phyloP scores from a whole-genome alignment of 2,113 vertebrate species.

The Benitochromis conjunctus region DNA sequence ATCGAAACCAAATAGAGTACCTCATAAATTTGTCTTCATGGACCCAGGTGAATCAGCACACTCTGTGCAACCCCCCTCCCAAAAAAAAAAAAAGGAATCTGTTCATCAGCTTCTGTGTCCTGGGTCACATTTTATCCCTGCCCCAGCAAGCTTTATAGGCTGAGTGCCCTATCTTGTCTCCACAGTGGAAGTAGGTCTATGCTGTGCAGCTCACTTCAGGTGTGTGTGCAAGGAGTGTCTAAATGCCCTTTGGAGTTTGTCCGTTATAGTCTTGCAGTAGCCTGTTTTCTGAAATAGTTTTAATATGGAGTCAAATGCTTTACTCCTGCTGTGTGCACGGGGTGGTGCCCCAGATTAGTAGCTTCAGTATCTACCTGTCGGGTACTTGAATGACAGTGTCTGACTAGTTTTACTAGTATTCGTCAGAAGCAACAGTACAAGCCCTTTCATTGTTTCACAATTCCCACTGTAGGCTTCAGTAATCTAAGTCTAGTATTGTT shows the following conservation, averaged over 20 bases:
- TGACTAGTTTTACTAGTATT: slow-evolving; percentile 33
- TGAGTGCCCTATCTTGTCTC: not conserved
- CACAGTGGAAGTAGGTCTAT: slow-evolving; percentile 1
- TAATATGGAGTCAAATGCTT: not conserved
- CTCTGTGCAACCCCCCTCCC: not conserved
- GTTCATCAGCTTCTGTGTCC: slow-evolving; percentile 44
- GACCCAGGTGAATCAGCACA: slow-evolving; percentile 53
- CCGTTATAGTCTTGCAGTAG: not conserved
- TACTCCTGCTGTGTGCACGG: not conserved
- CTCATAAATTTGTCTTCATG: slow-evolving; percentile 48
- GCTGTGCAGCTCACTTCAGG: not conserved
- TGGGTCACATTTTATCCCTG: slow-evolving; percentile 49
- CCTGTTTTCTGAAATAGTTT: not conserved
- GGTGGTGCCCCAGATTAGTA: not conserved
- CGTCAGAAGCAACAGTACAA: not conserved
- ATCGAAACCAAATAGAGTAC: slow-evolving; percentile 33
- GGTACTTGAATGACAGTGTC: not conserved
- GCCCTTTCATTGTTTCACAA: not conserved
- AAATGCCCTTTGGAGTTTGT: not conserved
- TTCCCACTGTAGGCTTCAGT: not conserved
- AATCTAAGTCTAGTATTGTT: no score
- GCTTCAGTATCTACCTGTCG: not conserved
- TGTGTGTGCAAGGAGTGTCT: not conserved
- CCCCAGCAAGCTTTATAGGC: slow-evolving; percentile 28
- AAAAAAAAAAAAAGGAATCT: slow-evolving; percentile 4